phyloP scores from a whole-genome alignment of 2,113 vertebrate species.

The Phasianus colchicus region DNA sequence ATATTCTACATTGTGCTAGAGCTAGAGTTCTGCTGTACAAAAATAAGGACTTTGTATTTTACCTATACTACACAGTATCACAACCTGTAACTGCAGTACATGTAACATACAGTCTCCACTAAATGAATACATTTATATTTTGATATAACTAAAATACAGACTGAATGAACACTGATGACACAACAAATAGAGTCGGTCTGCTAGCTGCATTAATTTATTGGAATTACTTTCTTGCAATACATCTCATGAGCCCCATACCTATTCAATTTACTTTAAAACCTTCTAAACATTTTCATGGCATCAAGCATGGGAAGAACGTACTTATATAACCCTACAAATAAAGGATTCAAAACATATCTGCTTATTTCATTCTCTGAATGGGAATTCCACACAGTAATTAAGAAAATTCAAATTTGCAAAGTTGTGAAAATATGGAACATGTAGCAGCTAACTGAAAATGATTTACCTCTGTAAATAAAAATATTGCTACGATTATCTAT shows the following conservation, averaged over 20 bases:
- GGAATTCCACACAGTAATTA: slow-evolving; percentile 40
- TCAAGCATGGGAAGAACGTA: slow-evolving; percentile 13
- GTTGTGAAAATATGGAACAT: neutral
- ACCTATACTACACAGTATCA: slow-evolving; percentile 83
- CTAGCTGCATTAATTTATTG: slow-evolving; percentile 67
- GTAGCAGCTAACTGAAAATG: neutral
- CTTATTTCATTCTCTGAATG: neutral
- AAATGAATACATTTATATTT: slow-evolving; percentile 80
- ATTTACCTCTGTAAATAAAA: slow-evolving; percentile 3
- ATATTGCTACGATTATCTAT: neutral
- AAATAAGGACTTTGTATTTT: slow-evolving; percentile 85
- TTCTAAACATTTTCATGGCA: slow-evolving; percentile 44
- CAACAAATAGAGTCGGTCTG: slow-evolving; percentile 74
- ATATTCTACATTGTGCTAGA: slow-evolving; percentile 87
- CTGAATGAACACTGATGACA: slow-evolving; percentile 80
- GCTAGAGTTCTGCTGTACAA: slow-evolving; percentile 86
- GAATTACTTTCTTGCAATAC: slow-evolving; percentile 55
- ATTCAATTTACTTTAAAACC: slow-evolving; percentile 45
- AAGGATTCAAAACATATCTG: slow-evolving; percentile 8
- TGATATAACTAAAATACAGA: slow-evolving; percentile 76
- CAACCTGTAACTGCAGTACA: slow-evolving; percentile 82
- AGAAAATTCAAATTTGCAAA: neutral
- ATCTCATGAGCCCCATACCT: slow-evolving; percentile 56
- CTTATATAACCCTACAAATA: slow-evolving; percentile 40
- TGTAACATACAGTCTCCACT: slow-evolving; percentile 83